Evolutionary conservation across 2,888 invertebrate species (phyloP).

Genomic region (Nomada fucata): DNA sequence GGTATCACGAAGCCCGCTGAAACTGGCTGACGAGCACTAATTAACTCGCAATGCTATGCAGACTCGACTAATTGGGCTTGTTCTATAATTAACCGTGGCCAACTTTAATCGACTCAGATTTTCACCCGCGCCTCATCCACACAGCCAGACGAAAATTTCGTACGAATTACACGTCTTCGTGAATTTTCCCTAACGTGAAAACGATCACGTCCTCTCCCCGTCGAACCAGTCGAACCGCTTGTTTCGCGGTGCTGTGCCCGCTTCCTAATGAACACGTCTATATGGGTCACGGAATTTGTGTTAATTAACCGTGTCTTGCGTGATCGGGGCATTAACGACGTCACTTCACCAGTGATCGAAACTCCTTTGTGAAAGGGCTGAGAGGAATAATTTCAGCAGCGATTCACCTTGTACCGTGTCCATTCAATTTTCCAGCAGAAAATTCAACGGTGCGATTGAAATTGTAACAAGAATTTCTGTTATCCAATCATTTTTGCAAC

Average conservation of each 20-base stretch:
- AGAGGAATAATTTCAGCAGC: neutral
- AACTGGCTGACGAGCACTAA: conserved; percentile 59
- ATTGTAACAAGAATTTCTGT: neutral
- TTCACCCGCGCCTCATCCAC: neutral
- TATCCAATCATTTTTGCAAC: no score
- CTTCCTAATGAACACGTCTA: conserved; percentile 29
- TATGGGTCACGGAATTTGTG: conserved; percentile 30
- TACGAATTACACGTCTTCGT: neutral
- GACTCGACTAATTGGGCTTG: conserved; percentile 61
- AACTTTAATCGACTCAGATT: conserved; percentile 60
- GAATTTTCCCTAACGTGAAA: neutral
- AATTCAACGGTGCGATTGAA: neutral
- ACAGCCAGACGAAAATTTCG: neutral
- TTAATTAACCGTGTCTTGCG: conserved; percentile 43
- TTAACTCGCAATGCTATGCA: conserved; percentile 61
- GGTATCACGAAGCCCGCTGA: conserved; percentile 8
- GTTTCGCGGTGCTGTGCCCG: conserved; percentile 15
- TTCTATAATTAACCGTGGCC: conserved; percentile 61
- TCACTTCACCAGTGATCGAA: neutral
- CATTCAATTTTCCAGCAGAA: neutral
- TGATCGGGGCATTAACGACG: conserved; percentile 18
- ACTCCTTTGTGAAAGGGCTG: no score
- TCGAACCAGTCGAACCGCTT: conserved; percentile 20
- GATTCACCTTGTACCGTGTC: neutral
- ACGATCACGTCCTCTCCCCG: no score